These are phyloP conservation scores for Lacanobia oleracea DNA, from an alignment of 2,888 invertebrate genomes.

Conservation along the genomic window DNA sequence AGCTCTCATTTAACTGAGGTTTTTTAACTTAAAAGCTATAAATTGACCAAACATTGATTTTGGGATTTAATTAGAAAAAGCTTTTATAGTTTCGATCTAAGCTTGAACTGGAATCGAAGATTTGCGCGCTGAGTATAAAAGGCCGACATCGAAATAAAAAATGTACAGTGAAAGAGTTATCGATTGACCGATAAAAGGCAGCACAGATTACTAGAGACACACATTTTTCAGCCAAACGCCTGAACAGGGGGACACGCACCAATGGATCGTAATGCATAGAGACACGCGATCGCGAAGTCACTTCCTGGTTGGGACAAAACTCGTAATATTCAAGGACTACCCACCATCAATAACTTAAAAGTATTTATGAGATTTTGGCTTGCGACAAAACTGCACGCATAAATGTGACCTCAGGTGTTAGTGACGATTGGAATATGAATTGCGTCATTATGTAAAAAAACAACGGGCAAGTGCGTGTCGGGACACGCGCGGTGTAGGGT, in stretches of 20 bases:
- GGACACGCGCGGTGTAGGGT: no score
- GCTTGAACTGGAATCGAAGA: background rate
- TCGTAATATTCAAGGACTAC: conserved; percentile 83
- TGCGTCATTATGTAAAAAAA: background rate
- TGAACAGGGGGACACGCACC: conserved; percentile 79
- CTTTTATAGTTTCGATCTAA: background rate
- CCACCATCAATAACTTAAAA: conserved; percentile 71
- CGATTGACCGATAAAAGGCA: conserved; percentile 80
- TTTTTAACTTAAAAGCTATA: background rate
- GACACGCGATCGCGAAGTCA: conserved; percentile 79
- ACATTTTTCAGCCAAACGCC: conserved; percentile 78
- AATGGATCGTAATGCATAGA: conserved; percentile 70
- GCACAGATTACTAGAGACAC: conserved; percentile 68
- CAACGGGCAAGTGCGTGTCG: no score
- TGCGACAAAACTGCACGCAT: conserved; percentile 46
- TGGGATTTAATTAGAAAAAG: background rate
- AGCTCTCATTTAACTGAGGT: background rate
- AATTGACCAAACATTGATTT: no score
- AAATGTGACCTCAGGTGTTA: conserved; percentile 31
- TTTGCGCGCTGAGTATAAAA: background rate
- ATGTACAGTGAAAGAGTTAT: conserved; percentile 61
- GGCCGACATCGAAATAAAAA: background rate
- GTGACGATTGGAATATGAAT: background rate
- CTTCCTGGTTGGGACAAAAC: conserved; percentile 81
- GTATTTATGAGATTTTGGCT: conserved; percentile 67